Conservation (phyloP, 2,888 invertebrate genomes). For the Teleiodes luculella region DNA sequence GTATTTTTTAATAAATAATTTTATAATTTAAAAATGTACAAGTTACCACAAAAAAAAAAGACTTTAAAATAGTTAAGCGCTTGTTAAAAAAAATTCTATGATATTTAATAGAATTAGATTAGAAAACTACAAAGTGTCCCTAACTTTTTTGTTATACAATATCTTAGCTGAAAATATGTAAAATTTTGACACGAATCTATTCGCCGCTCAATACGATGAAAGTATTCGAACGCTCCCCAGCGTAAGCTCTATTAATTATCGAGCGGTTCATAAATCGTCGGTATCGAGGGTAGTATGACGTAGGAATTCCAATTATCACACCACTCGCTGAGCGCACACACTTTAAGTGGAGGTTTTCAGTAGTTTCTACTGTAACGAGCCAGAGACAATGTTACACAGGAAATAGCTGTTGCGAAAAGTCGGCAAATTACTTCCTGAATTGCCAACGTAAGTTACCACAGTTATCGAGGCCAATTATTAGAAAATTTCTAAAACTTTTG, state of each 20-base stretch:
- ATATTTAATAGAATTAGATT: no score
- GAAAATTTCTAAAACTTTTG: no score
- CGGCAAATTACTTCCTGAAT: slow-evolving; percentile 2
- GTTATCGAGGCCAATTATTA: no score
- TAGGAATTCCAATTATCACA: slow-evolving; percentile 16
- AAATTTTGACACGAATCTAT: neutral
- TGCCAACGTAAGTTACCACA: neutral
- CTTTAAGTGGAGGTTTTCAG: slow-evolving; percentile 12
- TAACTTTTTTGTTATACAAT: no score
- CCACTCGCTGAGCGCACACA: neutral
- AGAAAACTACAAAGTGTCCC: no score
- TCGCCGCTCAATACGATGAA: neutral
- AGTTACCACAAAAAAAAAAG: no score
- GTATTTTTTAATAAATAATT: no score
- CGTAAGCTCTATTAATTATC: slow-evolving; percentile 18
- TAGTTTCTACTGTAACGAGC: neutral
- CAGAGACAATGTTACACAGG: slow-evolving; percentile 3
- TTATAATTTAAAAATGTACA: no score
- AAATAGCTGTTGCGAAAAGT: slow-evolving; percentile 8
- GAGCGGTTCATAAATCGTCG: slow-evolving; percentile 16
- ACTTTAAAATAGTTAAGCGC: no score
- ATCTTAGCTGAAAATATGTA: no score
- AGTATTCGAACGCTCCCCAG: neutral
- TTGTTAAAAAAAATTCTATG: no score
- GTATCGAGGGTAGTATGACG: slow-evolving; percentile 12